phyloP scores from a whole-genome alignment of 2,888 invertebrate species.

The Scaptomyza caliginosa region DNA sequence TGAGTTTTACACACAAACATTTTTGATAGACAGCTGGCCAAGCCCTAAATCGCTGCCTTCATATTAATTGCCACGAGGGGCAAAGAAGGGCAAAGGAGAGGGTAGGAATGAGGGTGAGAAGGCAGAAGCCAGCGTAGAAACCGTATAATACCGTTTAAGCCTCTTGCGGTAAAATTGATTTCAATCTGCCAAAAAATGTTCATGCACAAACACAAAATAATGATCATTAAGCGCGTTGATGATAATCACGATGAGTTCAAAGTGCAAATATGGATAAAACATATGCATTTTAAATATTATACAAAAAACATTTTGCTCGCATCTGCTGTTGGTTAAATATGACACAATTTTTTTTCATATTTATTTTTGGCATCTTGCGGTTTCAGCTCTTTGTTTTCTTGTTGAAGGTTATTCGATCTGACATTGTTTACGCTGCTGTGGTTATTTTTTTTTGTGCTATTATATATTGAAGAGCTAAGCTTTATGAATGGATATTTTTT shows the following conservation, averaged over 20 bases:
- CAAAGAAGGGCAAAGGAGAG: neutral
- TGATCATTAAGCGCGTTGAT: slow-evolving; percentile 6
- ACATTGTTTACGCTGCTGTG: neutral
- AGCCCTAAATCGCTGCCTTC: slow-evolving; percentile 9
- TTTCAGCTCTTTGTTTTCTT: neutral
- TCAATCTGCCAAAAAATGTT: slow-evolving; percentile 12
- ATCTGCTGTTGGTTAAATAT: neutral
- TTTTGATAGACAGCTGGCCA: slow-evolving; percentile 26
- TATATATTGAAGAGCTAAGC: too few relatives aligned
- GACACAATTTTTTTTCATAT: neutral
- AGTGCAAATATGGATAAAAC: neutral
- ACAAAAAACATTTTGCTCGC: neutral
- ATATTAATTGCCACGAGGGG: slow-evolving; percentile 17
- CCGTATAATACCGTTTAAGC: slow-evolving; percentile 31
- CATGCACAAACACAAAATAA: slow-evolving; percentile 7
- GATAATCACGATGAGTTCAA: neutral
- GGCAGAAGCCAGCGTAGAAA: neutral
- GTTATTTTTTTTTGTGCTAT: neutral
- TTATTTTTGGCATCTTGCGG: too few relatives aligned
- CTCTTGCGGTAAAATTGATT: slow-evolving; percentile 38
- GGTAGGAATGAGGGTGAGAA: neutral
- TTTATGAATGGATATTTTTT: too few relatives aligned
- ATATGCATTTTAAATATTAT: neutral
- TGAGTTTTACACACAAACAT: slow-evolving; percentile 20
- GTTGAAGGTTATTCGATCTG: neutral